phyloP scores from a whole-genome alignment of 2,888 invertebrate genomes.

The Drosophila subquinaria region DNA sequence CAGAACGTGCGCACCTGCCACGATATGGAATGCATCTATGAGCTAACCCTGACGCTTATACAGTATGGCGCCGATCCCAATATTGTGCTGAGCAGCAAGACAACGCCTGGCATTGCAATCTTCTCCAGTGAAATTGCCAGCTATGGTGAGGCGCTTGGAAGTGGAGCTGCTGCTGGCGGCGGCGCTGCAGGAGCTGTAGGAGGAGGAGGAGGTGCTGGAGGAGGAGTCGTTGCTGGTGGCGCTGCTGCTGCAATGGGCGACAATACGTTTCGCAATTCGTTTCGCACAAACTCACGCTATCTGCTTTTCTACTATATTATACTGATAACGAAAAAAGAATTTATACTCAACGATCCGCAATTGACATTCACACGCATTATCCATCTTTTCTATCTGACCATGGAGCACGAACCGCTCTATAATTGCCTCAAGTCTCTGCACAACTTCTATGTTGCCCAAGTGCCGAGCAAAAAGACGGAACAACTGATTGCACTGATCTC shows the following conservation, averaged over 20 bases:
- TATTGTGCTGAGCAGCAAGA: constrained; percentile 87
- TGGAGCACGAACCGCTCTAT: constrained; percentile 90
- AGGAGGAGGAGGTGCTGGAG: constrained; percentile 47
- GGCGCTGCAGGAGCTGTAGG: constrained; percentile 45
- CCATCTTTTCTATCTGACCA: constrained; percentile 88
- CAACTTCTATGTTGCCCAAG: constrained; percentile 88
- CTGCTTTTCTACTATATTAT: constrained; percentile 90
- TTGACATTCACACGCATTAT: constrained; percentile 89
- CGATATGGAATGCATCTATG: constrained; percentile 90
- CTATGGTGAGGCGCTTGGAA: constrained; percentile 82
- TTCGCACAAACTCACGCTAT: constrained; percentile 86
- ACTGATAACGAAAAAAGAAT: constrained; percentile 89
- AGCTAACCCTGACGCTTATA: constrained; percentile 89
- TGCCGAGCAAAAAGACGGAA: constrained; percentile 88
- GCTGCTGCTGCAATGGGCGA: constrained; percentile 69
- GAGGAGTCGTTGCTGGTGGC: constrained; percentile 53
- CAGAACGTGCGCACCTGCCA: constrained; percentile 89
- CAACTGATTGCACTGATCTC: constrained; percentile 88
- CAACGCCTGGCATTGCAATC: constrained; percentile 84
- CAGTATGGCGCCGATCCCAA: constrained; percentile 92
- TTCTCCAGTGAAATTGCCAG: constrained; percentile 85
- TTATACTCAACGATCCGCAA: constrained; percentile 88
- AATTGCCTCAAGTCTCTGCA: constrained; percentile 89
- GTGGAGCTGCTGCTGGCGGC: constrained; percentile 46
- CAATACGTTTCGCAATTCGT: constrained; percentile 84